These are phyloP conservation scores for Xenopus borealis DNA, from an alignment of 2,113 vertebrate species.

Conservation along the genomic window DNA sequence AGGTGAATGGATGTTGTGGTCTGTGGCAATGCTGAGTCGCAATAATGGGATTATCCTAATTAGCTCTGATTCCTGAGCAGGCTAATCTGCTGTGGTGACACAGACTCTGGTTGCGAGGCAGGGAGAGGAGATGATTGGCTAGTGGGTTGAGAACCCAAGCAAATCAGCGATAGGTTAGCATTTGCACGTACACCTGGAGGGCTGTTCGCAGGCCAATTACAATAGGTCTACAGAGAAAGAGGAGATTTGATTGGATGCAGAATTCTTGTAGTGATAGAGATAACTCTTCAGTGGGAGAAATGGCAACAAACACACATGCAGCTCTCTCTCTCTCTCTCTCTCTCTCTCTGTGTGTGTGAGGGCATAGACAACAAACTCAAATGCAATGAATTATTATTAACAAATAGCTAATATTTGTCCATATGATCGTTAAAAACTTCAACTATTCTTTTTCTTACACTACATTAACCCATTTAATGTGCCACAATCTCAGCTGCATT, in stretches of 20 bases:
- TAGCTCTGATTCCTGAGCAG: constrained; percentile 42
- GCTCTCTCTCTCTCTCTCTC: not conserved
- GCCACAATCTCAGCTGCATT: not conserved
- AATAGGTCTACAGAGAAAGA: not conserved
- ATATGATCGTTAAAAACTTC: too few relatives aligned
- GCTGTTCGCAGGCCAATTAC: constrained; percentile 20
- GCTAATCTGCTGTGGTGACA: constrained; percentile 44
- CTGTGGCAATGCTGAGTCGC: constrained; percentile 18
- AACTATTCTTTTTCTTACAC: too few relatives aligned
- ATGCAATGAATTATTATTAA: too few relatives aligned
- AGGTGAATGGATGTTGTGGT: constrained; percentile 15
- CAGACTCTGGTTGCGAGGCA: constrained; percentile 36
- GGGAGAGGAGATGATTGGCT: constrained; percentile 15
- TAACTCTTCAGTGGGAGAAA: constrained; percentile 39
- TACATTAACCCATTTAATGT: not conserved
- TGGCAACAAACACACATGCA: constrained; percentile 27
- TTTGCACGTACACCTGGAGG: constrained; percentile 39
- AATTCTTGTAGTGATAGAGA: constrained; percentile 46
- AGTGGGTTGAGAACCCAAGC: not conserved
- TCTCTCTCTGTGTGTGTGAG: not conserved
- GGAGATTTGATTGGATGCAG: constrained; percentile 23
- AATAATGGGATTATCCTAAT: constrained; percentile 46
- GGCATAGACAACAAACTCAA: too few relatives aligned
- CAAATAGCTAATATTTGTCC: too few relatives aligned
- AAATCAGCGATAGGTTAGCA: not conserved